Evolutionary conservation across 2,113 vertebrate genomes (phyloP), one percentile per base, ranked within the genome.

Genomic region (Burhinus bistriatus): DNA sequence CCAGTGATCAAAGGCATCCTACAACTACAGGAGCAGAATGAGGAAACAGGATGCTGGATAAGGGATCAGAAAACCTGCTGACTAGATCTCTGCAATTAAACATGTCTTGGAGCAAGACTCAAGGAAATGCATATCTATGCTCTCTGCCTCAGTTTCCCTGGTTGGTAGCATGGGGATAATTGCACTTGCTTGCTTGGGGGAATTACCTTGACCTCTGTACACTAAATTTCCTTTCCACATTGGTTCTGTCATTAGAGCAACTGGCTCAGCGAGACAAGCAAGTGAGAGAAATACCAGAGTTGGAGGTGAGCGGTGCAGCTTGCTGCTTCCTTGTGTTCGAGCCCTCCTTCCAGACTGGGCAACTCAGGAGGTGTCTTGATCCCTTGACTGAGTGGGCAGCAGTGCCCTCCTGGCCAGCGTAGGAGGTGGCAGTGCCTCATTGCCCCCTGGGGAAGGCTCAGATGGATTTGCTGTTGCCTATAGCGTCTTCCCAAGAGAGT

Each of bases 51-150:
- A 75, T 88, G 72, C 88, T 88, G 88, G 40, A 72, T 81, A 79
- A 91, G 62, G 78, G 58, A 94, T 91, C 78, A 94, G 83, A 83
- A 95, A 91, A 83, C 87, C 62, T 73, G 57, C 84, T 73, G 81
- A 83, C 34, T 71, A 57, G 17, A 84, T 68, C 30, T 87, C 73
- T 93, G 59, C 91, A 94, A 87, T 91, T 95, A 87, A 91, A 45
- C 30, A 44, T 82, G 76, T 42, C 88, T 85, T 0, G 5, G 29
- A 83, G 95, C 51, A 85, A 93, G 73, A 44, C 87, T 83, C 7
- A 4, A 61, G 87, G 84, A 65, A 87, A 83, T 45, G 70, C 66
- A 61, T 25, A 91, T 55, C 70, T 57, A 3, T 34, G 29, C 58
- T 85, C 1, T 0, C 22, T 97, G 70, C 94, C 81, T 97, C 87